phyloP scores from a whole-genome alignment of 2,113 vertebrate genomes.

The Chitala chitala region DNA sequence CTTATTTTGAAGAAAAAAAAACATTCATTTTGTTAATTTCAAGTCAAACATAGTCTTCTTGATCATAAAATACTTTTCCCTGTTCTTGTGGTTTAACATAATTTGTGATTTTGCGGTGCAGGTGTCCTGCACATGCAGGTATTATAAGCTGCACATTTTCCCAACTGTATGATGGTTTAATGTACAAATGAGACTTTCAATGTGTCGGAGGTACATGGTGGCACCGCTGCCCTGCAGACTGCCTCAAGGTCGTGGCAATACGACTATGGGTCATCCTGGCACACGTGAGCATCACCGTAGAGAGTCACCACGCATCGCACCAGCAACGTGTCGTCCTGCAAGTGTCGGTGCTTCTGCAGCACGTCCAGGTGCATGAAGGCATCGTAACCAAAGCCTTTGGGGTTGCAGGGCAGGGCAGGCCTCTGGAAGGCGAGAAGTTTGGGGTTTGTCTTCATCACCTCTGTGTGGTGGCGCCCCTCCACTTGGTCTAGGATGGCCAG shows the following conservation, averaged over 20 bases:
- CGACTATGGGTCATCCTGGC: constrained; percentile 80
- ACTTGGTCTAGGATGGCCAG: constrained; percentile 88
- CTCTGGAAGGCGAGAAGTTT: constrained; percentile 91
- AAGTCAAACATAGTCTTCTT: too few relatives aligned
- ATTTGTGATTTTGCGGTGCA: too few relatives aligned
- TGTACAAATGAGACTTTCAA: too few relatives aligned
- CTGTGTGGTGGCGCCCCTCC: constrained; percentile 80
- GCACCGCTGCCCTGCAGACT: neutral
- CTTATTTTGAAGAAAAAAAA: too few relatives aligned
- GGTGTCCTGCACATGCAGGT: too few relatives aligned
- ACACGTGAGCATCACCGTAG: constrained; percentile 66
- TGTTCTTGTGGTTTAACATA: too few relatives aligned
- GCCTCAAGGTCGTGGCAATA: constrained; percentile 68
- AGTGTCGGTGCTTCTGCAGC: constrained; percentile 72
- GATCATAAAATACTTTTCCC: too few relatives aligned
- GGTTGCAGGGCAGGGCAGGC: constrained; percentile 77
- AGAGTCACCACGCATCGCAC: constrained; percentile 89
- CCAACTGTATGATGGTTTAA: too few relatives aligned
- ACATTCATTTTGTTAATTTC: too few relatives aligned
- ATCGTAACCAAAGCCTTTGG: constrained; percentile 94
- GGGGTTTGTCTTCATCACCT: constrained; percentile 94
- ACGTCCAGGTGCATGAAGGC: constrained; percentile 86
- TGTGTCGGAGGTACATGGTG: too few relatives aligned
- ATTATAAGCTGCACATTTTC: too few relatives aligned
- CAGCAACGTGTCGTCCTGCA: constrained; percentile 84